Evolutionary conservation across 2,888 invertebrate species (phyloP).

Genomic region (Cheilosia grossa): DNA sequence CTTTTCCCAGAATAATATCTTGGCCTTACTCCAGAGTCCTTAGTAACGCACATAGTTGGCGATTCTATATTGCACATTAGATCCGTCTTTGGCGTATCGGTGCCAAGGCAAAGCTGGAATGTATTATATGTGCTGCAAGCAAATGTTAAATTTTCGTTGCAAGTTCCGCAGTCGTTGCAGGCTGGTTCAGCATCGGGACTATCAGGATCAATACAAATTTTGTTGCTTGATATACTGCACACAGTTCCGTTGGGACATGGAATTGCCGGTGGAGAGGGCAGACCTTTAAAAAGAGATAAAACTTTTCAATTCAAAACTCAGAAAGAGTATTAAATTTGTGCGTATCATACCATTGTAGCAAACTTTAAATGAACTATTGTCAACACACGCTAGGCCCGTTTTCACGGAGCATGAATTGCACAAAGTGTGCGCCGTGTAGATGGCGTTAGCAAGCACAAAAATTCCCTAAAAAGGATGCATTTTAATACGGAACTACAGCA

Average conservation of each 20-base stretch:
- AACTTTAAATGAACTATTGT: conserved; percentile 39
- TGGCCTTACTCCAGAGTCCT: conserved; percentile 12
- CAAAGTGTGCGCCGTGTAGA: conserved; percentile 5
- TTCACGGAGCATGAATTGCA: conserved; percentile 49
- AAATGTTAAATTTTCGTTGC: conserved; percentile 26
- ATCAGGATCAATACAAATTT: conserved; percentile 9
- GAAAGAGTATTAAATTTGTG: background rate
- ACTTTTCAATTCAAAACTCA: too few species aligned
- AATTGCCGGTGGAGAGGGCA: conserved; percentile 1
- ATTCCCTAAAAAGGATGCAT: conserved; percentile 6
- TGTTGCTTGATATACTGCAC: conserved; percentile 14
- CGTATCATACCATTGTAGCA: conserved; percentile 34
- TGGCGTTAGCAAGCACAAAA: conserved; percentile 3
- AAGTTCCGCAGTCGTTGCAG: conserved; percentile 29
- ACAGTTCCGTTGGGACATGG: conserved; percentile 50
- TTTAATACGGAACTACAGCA: background rate
- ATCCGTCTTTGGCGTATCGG: background rate
- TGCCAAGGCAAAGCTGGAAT: conserved; percentile 47
- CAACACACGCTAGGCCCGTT: conserved; percentile 43
- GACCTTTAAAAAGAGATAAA: background rate
- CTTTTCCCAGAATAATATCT: background rate
- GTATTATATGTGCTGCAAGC: conserved; percentile 51
- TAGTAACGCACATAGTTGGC: conserved; percentile 25
- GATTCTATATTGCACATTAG: conserved; percentile 35
- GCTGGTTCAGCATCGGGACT: background rate